phyloP scores from a whole-genome alignment of 2,113 vertebrate genomes.

The Paradoxurus hermaphroditus region DNA sequence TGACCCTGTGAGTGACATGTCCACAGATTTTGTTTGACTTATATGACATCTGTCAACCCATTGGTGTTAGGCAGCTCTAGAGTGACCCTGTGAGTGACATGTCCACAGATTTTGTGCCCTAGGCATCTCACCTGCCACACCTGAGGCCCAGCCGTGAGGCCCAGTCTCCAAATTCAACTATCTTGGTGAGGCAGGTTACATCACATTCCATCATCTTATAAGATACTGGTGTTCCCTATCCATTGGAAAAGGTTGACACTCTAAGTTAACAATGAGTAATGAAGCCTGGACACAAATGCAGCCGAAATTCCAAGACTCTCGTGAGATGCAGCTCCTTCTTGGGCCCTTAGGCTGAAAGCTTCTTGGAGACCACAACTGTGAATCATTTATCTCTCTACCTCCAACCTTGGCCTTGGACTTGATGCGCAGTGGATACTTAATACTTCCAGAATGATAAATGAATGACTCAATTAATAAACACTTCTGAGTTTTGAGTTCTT shows the following conservation, averaged over 20 bases:
- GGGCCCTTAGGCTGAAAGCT: no score
- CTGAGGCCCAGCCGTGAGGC: background rate
- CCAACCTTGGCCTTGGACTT: background rate
- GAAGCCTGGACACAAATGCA: background rate
- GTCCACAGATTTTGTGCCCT: background rate
- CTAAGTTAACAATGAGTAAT: background rate
- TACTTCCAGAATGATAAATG: background rate
- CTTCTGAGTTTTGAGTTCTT: background rate
- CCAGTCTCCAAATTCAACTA: background rate
- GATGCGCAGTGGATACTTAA: background rate
- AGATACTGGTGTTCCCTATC: background rate
- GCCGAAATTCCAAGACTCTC: background rate
- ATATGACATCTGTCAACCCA: background rate
- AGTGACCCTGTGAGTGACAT: fast-evolving
- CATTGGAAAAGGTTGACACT: background rate
- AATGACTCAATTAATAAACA: background rate
- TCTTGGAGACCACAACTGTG: background rate
- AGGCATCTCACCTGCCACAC: background rate
- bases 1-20: fast-evolving
- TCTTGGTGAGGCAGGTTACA: background rate
- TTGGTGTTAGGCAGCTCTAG: background rate
- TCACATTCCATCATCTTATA: background rate
- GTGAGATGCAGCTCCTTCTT: background rate
- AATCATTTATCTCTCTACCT: background rate
- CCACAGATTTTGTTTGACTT: background rate